phyloP scores from a whole-genome alignment of 2,888 invertebrate genomes.

The Tinea pellionella region DNA sequence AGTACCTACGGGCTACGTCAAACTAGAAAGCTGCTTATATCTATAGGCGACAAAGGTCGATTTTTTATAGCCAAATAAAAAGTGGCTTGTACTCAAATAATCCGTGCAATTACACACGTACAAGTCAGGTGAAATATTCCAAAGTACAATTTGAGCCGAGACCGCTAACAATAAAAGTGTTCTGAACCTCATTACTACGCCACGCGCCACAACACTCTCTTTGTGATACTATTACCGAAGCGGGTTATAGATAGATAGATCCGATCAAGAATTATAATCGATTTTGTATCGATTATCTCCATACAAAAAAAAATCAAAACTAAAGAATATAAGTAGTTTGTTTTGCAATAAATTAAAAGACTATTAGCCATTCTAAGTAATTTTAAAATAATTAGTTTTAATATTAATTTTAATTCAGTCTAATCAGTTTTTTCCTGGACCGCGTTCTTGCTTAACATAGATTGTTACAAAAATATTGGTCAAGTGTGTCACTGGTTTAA shows the following conservation, averaged over 20 bases:
- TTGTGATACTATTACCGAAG: slow-evolving; percentile 33
- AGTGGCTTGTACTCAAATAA: slow-evolving; percentile 36
- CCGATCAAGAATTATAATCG: not conserved
- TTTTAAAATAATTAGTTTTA: too few species aligned
- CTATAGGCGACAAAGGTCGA: slow-evolving; percentile 4
- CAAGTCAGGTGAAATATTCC: slow-evolving; percentile 55
- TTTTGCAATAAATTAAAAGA: not conserved
- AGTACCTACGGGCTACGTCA: too few species aligned
- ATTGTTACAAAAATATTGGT: too few species aligned
- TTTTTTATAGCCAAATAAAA: not conserved
- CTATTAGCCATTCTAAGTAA: too few species aligned
- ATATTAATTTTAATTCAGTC: too few species aligned
- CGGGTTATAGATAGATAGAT: not conserved
- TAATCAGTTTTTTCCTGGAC: too few species aligned
- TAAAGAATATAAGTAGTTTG: not conserved
- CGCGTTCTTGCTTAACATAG: too few species aligned
- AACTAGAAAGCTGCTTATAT: slow-evolving; percentile 1
- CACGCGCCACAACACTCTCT: slow-evolving; percentile 31
- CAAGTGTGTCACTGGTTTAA: not conserved
- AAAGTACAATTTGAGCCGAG: slow-evolving; percentile 49
- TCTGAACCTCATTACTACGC: slow-evolving; percentile 48
- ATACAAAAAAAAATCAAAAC: not conserved
- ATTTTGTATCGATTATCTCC: not conserved
- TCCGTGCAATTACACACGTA: slow-evolving; percentile 65
- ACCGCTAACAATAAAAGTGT: slow-evolving; percentile 34